Conservation (phyloP, 2,113 vertebrate genomes). For the Pluvianellus socialis region DNA sequence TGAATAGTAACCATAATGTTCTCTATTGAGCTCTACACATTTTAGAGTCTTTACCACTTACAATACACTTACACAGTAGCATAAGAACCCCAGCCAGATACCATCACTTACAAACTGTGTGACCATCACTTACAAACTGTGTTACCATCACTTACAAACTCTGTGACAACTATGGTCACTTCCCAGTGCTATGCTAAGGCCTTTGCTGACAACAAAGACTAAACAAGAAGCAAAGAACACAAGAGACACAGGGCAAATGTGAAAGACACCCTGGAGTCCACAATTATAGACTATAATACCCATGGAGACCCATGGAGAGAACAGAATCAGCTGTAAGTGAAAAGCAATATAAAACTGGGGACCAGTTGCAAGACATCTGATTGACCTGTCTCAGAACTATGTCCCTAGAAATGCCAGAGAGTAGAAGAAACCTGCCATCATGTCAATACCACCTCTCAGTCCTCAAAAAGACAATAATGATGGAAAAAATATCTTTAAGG, state of each 20-base stretch:
- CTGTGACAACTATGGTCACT: background rate
- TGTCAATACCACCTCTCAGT: background rate
- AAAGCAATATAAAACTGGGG: background rate
- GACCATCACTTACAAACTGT: background rate
- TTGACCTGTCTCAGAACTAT: background rate
- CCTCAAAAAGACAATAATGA: background rate
- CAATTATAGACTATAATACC: background rate
- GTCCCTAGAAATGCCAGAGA: background rate
- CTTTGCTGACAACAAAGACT: background rate
- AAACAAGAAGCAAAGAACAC: background rate
- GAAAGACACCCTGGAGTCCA: background rate
- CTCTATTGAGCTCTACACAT: background rate
- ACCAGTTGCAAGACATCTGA: background rate
- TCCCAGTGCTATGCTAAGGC: background rate
- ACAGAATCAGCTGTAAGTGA: background rate
- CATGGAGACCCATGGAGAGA: background rate
- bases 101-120: background rate
- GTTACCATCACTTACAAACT: no score
- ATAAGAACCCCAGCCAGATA: background rate
- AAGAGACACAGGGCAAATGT: background rate
- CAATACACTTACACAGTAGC: fast-evolving
- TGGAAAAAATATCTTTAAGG: background rate
- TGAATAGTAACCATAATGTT: background rate
- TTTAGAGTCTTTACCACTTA: background rate
- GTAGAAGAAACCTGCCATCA: background rate